Percentiles rank a stretch among this genome's conserved stretches.
Conservation (phyloP, 2,113 vertebrate species). For the Apus apus region DNA sequence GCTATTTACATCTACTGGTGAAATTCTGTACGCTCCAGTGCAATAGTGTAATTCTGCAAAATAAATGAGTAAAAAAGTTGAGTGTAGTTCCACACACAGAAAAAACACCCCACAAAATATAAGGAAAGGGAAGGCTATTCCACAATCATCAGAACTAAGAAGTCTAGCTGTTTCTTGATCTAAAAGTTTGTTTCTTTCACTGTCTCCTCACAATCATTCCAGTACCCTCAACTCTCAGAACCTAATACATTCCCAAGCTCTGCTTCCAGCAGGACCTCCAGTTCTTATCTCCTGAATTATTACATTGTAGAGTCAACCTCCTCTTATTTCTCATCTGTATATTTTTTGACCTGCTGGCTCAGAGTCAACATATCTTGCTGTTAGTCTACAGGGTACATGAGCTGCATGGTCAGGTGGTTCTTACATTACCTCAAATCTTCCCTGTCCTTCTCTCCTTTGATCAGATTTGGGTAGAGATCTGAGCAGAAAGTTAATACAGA, state of each 20-base stretch:
- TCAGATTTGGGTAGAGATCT: not conserved
- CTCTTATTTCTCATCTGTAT: not conserved
- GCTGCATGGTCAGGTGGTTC: not conserved
- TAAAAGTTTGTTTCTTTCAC: not conserved
- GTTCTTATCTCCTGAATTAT: not conserved
- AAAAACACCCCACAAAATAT: not conserved
- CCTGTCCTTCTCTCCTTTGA: not conserved
- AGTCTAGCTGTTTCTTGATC: not conserved
- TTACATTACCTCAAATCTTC: not conserved
- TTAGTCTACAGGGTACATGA: not conserved
- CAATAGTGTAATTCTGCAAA: conserved; percentile 94
- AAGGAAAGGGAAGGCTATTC: not conserved
- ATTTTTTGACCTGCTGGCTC: not conserved
- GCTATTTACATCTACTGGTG: conserved; percentile 97
- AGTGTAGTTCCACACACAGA: not conserved
- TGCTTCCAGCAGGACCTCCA: not conserved
- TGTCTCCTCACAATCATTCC: fast-evolving
- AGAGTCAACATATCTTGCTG: not conserved
- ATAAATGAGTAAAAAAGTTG: not conserved
- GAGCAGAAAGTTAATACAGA: not conserved
- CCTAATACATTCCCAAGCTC: not conserved
- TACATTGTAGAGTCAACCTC: not conserved
- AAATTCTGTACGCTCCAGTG: conserved; percentile 95
- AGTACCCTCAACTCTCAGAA: not conserved
- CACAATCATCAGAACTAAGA: not conserved